Evolutionary conservation across 1,140 invertebrate genomes (phyloP), one percentile per base, ranked within the genome.

Genomic region (Meloidogyne floridensis): DNA sequence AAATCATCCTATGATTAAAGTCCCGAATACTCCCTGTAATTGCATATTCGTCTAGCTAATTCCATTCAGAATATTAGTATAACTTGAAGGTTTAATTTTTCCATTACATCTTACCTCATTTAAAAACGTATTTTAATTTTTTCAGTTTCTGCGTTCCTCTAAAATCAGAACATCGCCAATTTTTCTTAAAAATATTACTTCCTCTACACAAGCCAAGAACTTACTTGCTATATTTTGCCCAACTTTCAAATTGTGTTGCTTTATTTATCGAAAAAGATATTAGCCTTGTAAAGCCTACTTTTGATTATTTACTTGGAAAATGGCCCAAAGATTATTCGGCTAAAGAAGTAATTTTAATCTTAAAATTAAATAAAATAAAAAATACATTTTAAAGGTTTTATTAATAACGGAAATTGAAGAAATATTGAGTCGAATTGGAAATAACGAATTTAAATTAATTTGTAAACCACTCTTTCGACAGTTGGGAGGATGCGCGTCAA

Each of bases 161-260:
- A 70, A 90, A 91, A 76, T 75, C 87, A 53, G 90, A 90, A 72
- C 89, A 90, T 75, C 88, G 87, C 71, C 69, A 54, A 9, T 89
- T 90, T 80, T 80, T 89, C 9, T 32, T 80, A 10, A 82, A 80
- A 69, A 88, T 90, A 15, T 84, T 89, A 15, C 81, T 89, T 11
- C 88, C 88, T 56, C 72, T 89, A 9, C 91, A 92, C 87, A 92
- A 92, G 84, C 88, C 90, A 3, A 84, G 80, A 72, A 72, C 95
- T 79, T 92, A 98, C 77, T 95, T 95, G 84, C 94, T 97, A 47
- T 98, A 97, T 91, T 96, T 98, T 92, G 94, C 95, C 15, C 95
- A 97, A 91, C 91, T 97, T 86, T 95, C 95, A 69, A 97, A 97
- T 91, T 98, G 96, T 91, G 95, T 98, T 71, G 96, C 97, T 54